Evolutionary conservation across 2,797 vertebrate species (phyloP).

Genomic region (Scleropages formosus): DNA sequence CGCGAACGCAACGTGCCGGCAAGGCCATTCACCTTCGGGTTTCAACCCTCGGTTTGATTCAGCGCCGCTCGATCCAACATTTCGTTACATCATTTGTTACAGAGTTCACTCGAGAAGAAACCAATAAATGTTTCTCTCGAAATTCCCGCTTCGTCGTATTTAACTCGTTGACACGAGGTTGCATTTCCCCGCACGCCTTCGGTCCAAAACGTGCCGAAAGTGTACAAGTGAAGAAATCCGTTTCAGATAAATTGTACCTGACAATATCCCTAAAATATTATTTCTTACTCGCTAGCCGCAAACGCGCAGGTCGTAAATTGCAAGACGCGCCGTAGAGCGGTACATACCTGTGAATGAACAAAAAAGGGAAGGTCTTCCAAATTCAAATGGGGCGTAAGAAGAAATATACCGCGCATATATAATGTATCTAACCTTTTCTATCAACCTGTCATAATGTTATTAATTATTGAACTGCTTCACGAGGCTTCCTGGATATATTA

Average conservation of each 20-base stretch:
- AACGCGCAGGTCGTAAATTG: background rate
- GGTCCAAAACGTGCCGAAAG: conserved; percentile 7
- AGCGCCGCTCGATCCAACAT: too few relatives aligned
- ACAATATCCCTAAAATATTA: background rate
- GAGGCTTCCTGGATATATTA: background rate
- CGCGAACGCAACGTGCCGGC: too few relatives aligned
- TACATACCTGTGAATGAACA: background rate
- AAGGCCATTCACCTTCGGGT: too few relatives aligned
- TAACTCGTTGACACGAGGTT: too few relatives aligned
- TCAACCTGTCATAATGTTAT: background rate
- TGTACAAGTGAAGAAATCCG: background rate
- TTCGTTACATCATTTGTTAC: too few relatives aligned
- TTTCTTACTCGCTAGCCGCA: too few relatives aligned
- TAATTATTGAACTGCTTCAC: background rate
- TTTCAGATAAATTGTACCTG: background rate
- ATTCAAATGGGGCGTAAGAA: background rate
- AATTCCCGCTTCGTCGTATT: too few relatives aligned
- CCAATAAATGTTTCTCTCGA: too few relatives aligned
- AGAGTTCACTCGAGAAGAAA: too few relatives aligned
- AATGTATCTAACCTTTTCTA: background rate
- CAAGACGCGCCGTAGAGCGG: background rate
- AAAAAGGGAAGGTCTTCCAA: background rate
- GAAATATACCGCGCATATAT: background rate
- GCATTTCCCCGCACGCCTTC: too few relatives aligned
- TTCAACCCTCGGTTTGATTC: too few relatives aligned